Percentiles rank a stretch among this genome's conserved stretches.
These are phyloP conservation scores for Caenorhabditis sp. DNA, from an alignment of 2,888 invertebrate species.

Conservation along the genomic window DNA sequence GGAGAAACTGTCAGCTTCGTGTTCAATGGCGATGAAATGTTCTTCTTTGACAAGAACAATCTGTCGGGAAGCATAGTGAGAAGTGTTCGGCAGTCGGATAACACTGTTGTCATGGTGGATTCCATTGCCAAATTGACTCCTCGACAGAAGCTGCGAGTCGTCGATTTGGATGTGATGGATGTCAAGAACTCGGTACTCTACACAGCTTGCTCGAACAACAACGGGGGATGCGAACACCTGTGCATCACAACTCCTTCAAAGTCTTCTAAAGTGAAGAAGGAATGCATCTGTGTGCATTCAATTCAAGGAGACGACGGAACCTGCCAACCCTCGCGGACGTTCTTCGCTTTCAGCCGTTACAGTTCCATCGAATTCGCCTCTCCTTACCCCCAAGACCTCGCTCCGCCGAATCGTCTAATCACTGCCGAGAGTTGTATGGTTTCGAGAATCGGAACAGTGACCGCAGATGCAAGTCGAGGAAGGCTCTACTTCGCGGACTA, in stretches of 20 bases:
- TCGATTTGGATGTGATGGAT: conserved; percentile 53
- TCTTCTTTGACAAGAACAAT: conserved; percentile 62
- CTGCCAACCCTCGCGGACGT: conserved; percentile 90
- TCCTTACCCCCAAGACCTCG: conserved; percentile 15
- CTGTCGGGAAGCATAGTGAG: conserved; percentile 46
- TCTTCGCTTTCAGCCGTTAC: conserved; percentile 91
- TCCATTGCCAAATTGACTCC: conserved; percentile 22
- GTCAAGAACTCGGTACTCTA: conserved; percentile 37
- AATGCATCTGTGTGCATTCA: conserved; percentile 91
- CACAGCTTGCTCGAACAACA: conserved; percentile 84
- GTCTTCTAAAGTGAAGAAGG: conserved; percentile 8
- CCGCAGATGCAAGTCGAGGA: conserved; percentile 56
- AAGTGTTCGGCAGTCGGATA: conserved; percentile 11
- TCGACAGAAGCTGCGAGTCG: conserved; percentile 40
- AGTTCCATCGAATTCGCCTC: conserved; percentile 89
- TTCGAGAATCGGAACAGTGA: conserved; percentile 53
- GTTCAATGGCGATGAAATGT: conserved; percentile 51
- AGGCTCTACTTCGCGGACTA: conserved; percentile 67
- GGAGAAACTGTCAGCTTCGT: conserved; percentile 35
- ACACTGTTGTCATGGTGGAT: conserved; percentile 20
- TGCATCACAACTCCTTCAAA: conserved; percentile 86
- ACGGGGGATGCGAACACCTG: conserved; percentile 87
- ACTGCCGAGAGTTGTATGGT: conserved; percentile 31
- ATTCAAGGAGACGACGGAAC: conserved; percentile 85
- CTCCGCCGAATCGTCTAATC: conserved; percentile 33